phyloP scores from a whole-genome alignment of 2,888 invertebrate genomes.

The Aradus depressus region DNA sequence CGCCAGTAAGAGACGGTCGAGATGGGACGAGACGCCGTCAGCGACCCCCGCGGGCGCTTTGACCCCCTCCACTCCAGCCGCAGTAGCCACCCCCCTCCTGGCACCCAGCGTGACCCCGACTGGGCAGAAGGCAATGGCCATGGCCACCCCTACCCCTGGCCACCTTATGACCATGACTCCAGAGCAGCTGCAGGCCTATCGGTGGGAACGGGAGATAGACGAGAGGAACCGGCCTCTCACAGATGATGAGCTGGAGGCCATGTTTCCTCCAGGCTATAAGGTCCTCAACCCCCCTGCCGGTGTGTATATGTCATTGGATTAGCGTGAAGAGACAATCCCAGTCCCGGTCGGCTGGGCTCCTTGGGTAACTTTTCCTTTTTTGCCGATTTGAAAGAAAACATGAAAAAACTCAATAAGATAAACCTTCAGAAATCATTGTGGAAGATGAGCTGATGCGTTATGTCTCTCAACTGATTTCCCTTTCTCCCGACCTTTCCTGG shows the following conservation, averaged over 20 bases:
- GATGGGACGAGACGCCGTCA: slow-evolving; percentile 98
- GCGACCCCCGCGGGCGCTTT: slow-evolving; percentile 37
- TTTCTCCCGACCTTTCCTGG: too few relatives aligned
- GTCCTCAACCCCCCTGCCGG: slow-evolving; percentile 89
- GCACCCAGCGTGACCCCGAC: slow-evolving; percentile 59
- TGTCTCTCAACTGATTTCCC: too few relatives aligned
- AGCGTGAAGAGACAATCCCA: too few relatives aligned
- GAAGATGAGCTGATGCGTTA: too few relatives aligned
- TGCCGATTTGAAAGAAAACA: too few relatives aligned
- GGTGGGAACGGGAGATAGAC: slow-evolving; percentile 98
- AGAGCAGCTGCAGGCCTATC: slow-evolving; percentile 93
- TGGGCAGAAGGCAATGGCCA: slow-evolving; percentile 92
- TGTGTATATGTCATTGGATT: slow-evolving; percentile 16
- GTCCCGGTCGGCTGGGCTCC: too few relatives aligned
- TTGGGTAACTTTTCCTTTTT: too few relatives aligned
- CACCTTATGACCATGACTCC: slow-evolving; percentile 98
- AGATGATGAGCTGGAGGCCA: slow-evolving; percentile 92
- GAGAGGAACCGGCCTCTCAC: slow-evolving; percentile 92
- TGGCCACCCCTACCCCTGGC: slow-evolving; percentile 94
- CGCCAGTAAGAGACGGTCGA: slow-evolving; percentile 84
- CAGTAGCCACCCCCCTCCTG: slow-evolving; percentile 41
- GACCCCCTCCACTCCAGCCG: slow-evolving; percentile 36
- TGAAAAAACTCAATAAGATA: too few relatives aligned
- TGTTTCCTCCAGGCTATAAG: slow-evolving; percentile 98
- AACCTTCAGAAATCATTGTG: too few relatives aligned